Conservation (phyloP, 2,797 vertebrate species). For the Lophotriccus pileatus region DNA sequence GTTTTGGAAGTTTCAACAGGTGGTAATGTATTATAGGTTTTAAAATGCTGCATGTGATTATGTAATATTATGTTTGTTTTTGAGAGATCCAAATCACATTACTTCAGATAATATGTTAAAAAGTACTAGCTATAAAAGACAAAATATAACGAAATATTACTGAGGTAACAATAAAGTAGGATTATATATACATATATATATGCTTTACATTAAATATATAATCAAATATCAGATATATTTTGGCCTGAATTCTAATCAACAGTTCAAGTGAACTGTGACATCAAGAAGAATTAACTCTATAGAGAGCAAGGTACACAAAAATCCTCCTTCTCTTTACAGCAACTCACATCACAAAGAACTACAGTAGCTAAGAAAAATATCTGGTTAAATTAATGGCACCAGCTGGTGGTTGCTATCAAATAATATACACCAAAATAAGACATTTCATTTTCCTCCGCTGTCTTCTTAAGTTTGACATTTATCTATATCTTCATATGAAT, state of each 20-base stretch:
- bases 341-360: background rate
- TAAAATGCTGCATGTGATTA: background rate
- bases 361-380: background rate
- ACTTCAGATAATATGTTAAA: background rate
- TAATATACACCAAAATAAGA: background rate
- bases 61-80: background rate
- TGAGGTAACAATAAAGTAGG: background rate
- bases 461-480: background rate
- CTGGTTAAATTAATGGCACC: background rate
- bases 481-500: background rate
- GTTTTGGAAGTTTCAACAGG: background rate
- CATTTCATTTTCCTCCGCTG: background rate
- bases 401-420: background rate
- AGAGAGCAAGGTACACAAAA: background rate
- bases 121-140: background rate
- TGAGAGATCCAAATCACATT: background rate
- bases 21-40: background rate
- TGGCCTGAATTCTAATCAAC: background rate
- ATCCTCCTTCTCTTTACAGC: background rate
- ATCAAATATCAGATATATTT: background rate
- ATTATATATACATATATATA: too few relatives aligned
- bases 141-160: background rate
- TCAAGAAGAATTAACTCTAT: background rate
- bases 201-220: background rate
- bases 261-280: background rate